Evolutionary conservation across 2,888 invertebrate genomes (phyloP), one percentile per base, ranked within the genome.

Genomic region (Parnassius apollo): DNA sequence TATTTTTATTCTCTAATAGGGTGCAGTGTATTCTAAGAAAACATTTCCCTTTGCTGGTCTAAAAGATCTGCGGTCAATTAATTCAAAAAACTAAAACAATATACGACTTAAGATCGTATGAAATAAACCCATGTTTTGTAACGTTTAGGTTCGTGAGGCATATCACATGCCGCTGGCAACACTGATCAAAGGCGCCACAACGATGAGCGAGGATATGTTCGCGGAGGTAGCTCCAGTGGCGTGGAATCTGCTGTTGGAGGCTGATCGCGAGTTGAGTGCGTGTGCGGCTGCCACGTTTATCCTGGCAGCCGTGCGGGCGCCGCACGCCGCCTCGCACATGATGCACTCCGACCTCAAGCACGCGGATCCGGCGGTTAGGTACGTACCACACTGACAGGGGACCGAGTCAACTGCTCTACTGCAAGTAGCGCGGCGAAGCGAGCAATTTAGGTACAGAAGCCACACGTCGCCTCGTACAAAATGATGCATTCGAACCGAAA

Each of bases 181-280:
- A 0, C 87, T 98, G 60, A 93, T 98, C 9, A 99, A 99, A 88
- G 97, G 98, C 0, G 97, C 98, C 0, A 96, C 97, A 0, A 95
- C 98, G 3, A 93, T 99, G 81, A 93, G 94, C 2, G 98, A 98
- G 76, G 98, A 98, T 54, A 93, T 97, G 73, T 97, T 98, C 75
- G 93, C 95, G 2, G 97, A 98, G 72, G 95, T 98, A 48, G 94
- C 99, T 65, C 96, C 97, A 0, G 96, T 98, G 0, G 97, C 98
- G 0, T 99, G 99, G 99, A 97, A 98, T 77, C 92, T 99, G 18
- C 91, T 99, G 7, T 85, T 99, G 51, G 99, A 99, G 79, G 94
- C 95, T n/a, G 98, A 98, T 79, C 94, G 96, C 70, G 97, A 97
- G 82, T 95, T 97, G 9, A 94, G 96, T 48, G 95, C 97, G 0